Evolutionary conservation across 2,797 vertebrate genomes (phyloP).

Genomic region (Galago senegalensis): DNA sequence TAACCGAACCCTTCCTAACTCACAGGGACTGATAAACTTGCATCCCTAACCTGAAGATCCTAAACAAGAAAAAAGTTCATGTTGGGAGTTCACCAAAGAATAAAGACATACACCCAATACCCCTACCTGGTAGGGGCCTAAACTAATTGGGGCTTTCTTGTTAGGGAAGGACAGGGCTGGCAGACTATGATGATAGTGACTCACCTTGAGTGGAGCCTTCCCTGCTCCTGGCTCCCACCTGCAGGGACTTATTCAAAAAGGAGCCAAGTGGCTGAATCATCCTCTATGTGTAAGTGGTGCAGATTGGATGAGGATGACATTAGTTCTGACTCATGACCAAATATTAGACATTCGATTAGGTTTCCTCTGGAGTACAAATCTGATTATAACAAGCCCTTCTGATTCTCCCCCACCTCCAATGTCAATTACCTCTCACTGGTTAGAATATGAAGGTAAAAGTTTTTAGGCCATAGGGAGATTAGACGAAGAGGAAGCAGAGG

Average conservation of each 20-base stretch:
- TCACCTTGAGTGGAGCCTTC: neutral
- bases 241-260: neutral
- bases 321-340: neutral
- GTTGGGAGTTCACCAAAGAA: neutral
- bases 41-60: neutral
- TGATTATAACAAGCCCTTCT: neutral
- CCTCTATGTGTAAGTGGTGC: neutral
- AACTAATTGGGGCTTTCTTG: neutral
- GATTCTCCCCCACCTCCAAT: too few relatives aligned
- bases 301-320: neutral
- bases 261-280: neutral
- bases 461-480: too few relatives aligned
- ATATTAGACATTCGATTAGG: too few relatives aligned
- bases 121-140: neutral
- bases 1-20: neutral
- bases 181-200: neutral
- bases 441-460: neutral
- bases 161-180: neutral
- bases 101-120: neutral
- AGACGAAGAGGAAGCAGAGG: too few relatives aligned
- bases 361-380: neutral
- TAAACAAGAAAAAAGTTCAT: neutral
- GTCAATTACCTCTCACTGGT: neutral
- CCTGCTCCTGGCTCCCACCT: neutral
- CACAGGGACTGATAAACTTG: neutral